Conservation (phyloP, 1,140 invertebrate genomes). For the Monochamus saltuarius region DNA sequence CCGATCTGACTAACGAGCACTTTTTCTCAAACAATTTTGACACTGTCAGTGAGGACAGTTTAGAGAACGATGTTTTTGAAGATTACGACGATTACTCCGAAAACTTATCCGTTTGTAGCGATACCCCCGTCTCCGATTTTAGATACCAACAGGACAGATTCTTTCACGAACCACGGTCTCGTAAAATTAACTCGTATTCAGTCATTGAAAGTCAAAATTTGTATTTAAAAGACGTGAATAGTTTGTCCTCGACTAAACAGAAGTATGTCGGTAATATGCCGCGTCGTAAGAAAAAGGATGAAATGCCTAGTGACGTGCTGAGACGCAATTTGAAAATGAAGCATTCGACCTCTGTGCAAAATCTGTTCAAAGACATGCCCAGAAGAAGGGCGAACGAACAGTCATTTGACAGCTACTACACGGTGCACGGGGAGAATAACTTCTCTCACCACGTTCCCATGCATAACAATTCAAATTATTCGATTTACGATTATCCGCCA, state of each 20-base stretch:
- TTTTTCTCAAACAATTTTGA: conserved; percentile 13
- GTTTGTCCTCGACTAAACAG: conserved; percentile 7
- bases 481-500: neutral
- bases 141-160: conserved; percentile 5
- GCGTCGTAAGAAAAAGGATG: conserved; percentile 23
- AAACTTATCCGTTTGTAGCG: conserved; percentile 11
- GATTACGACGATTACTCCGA: conserved; percentile 20
- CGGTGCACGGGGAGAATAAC: conserved; percentile 38
- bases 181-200: conserved; percentile 8
- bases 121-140: neutral
- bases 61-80: conserved; percentile 11
- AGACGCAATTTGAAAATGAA: conserved; percentile 35
- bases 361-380: conserved; percentile 33
- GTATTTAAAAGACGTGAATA: neutral
- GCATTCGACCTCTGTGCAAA: conserved; percentile 44
- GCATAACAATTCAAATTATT: neutral
- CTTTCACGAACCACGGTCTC: neutral
- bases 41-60: conserved; percentile 9
- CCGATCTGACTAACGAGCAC: conserved; percentile 36
- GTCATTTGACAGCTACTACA: conserved; percentile 39
- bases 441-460: conserved; percentile 5
- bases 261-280: conserved; percentile 8
- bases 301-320: conserved; percentile 33
- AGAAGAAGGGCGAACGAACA: conserved; percentile 22
- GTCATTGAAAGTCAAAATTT: conserved; percentile 5